These are phyloP conservation scores for Oedothorax gibbosus DNA, from an alignment of 1,140 invertebrate species.

Conservation along the genomic window DNA sequence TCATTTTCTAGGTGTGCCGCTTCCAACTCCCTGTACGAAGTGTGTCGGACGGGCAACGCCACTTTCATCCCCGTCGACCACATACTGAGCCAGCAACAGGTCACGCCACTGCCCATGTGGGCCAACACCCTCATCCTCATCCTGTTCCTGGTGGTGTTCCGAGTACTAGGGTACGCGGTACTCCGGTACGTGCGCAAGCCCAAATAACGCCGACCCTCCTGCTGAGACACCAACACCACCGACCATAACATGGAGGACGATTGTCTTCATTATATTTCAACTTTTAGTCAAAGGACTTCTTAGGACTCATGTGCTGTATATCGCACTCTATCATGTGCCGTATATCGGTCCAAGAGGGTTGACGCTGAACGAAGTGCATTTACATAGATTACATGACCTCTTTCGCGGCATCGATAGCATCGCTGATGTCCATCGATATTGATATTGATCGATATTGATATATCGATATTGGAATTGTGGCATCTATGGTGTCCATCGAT, in stretches of 20 bases:
- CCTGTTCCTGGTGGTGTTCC: slow-evolving; percentile 79
- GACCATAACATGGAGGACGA: not conserved
- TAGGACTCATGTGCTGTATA: not conserved
- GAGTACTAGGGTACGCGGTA: slow-evolving; percentile 80
- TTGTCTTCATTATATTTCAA: not conserved
- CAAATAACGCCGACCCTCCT: slow-evolving; percentile 68
- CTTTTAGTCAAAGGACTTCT: slow-evolving; percentile 3
- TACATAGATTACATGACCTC: too few species aligned
- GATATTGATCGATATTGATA: too few species aligned
- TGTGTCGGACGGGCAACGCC: slow-evolving; percentile 72
- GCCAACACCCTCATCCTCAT: slow-evolving; percentile 81
- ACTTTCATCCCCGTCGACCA: slow-evolving; percentile 76
- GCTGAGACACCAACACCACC: slow-evolving; percentile 21
- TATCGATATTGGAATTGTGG: too few species aligned
- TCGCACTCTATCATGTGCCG: slow-evolving; percentile 3
- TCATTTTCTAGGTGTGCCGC: slow-evolving; percentile 74
- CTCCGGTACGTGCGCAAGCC: slow-evolving; percentile 79
- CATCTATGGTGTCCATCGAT: too few species aligned
- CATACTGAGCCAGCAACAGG: slow-evolving; percentile 76
- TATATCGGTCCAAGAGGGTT: too few species aligned
- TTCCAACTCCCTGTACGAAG: slow-evolving; percentile 76
- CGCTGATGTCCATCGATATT: too few species aligned
- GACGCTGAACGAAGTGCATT: too few species aligned
- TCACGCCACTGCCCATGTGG: slow-evolving; percentile 76
- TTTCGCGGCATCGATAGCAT: too few species aligned